phyloP scores from a whole-genome alignment of 2,888 invertebrate species.

The Cryptocephalus moraei region DNA sequence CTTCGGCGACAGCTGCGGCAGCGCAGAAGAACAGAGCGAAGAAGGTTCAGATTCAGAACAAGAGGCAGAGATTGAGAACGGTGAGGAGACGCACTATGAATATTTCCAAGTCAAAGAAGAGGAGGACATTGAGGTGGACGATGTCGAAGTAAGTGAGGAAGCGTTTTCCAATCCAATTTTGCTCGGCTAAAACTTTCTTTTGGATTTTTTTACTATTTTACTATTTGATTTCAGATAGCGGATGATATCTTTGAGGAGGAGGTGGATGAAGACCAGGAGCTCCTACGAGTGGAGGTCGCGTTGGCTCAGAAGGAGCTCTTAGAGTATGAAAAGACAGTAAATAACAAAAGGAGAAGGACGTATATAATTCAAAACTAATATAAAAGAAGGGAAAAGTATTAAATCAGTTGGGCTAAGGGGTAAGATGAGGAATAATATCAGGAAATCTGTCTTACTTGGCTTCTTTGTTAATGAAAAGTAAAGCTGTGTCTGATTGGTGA shows the following conservation, averaged over 20 bases:
- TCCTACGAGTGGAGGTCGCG: constrained; percentile 36
- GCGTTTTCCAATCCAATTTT: no score
- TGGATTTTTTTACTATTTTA: background rate
- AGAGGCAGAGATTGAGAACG: constrained; percentile 34
- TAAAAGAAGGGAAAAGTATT: background rate
- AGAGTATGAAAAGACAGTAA: constrained; percentile 32
- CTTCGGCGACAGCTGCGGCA: constrained; percentile 45
- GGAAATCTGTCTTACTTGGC: constrained; percentile 5
- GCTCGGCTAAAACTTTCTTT: background rate
- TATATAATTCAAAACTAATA: constrained; percentile 27
- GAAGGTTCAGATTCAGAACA: constrained; percentile 51
- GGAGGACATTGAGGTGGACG: constrained; percentile 47
- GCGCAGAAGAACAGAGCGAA: constrained; percentile 58
- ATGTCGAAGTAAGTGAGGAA: background rate
- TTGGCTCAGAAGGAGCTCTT: constrained; percentile 36
- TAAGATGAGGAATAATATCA: background rate
- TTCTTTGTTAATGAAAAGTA: constrained; percentile 15
- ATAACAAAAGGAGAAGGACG: constrained; percentile 29
- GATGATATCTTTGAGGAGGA: constrained; percentile 60
- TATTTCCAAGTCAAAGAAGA: constrained; percentile 41
- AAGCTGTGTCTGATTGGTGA: constrained; percentile 29
- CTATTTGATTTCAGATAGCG: background rate
- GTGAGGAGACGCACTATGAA: constrained; percentile 26
- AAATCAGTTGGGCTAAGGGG: background rate
- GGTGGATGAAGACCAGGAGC: constrained; percentile 49